Evolutionary conservation across 1,140 invertebrate species (phyloP).

Genomic region (Hyposmocoma kahamanoa): DNA sequence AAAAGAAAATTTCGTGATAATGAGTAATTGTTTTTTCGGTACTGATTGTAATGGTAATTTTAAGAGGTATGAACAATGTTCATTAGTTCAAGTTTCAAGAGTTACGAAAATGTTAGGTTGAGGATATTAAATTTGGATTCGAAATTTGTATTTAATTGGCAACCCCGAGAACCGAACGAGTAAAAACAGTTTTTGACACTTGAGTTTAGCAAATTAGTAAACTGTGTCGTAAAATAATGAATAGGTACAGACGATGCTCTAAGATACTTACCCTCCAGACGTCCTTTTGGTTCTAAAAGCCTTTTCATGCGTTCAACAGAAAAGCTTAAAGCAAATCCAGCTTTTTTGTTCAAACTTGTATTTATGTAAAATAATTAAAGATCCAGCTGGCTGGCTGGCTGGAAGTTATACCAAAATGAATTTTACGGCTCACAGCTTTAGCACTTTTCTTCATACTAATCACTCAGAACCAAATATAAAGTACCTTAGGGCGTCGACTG

Average conservation of each 20-base stretch:
- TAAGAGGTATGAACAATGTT: constrained; percentile 68
- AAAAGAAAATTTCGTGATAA: constrained; percentile 61
- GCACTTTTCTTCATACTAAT: not conserved
- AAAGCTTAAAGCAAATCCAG: too few relatives aligned
- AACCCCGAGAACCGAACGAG: not conserved
- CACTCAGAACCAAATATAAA: not conserved
- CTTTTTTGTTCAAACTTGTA: too few relatives aligned
- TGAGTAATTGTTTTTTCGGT: constrained; percentile 60
- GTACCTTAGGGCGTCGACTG: not conserved
- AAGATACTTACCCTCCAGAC: too few relatives aligned
- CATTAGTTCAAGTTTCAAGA: constrained; percentile 63
- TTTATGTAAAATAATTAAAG: too few relatives aligned
- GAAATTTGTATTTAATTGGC: constrained; percentile 46
- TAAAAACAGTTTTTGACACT: not conserved
- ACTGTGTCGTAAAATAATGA: not conserved
- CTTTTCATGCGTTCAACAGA: not conserved
- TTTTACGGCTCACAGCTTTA: too few relatives aligned
- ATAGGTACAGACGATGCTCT: too few relatives aligned
- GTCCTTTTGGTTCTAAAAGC: not conserved
- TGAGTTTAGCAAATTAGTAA: not conserved
- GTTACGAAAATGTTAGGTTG: constrained; percentile 68
- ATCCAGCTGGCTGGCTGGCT: too few relatives aligned
- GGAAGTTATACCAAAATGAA: too few relatives aligned
- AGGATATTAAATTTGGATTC: constrained; percentile 66
- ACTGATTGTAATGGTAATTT: constrained; percentile 65